phyloP scores from a whole-genome alignment of 1,140 invertebrate species.

The Hyphantria cunea region DNA sequence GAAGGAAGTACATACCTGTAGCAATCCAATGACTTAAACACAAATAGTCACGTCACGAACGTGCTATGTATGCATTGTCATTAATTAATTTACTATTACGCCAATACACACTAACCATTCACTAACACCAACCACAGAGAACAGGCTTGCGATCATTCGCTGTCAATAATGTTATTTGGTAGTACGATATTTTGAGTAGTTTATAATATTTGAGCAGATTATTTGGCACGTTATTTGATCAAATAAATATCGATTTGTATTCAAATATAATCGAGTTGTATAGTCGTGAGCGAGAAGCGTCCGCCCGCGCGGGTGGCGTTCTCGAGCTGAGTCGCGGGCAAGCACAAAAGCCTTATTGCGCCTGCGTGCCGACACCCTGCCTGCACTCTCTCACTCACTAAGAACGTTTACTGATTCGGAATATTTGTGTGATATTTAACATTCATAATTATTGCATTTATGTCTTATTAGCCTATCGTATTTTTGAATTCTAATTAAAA shows the following conservation, averaged over 20 bases:
- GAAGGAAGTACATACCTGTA: slow-evolving; percentile 15
- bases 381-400: slow-evolving; percentile 38
- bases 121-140: slow-evolving; percentile 55
- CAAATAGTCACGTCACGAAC: slow-evolving; percentile 1
- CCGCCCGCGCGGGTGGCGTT: slow-evolving; percentile 57
- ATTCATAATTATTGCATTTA: no score
- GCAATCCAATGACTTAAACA: slow-evolving; percentile 13
- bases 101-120: slow-evolving; percentile 41
- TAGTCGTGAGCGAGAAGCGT: slow-evolving; percentile 45
- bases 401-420: slow-evolving; percentile 30
- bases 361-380: slow-evolving; percentile 56
- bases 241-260: slow-evolving; percentile 64
- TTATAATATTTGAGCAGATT: slow-evolving; percentile 18
- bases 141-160: slow-evolving; percentile 30
- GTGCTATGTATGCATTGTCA: slow-evolving; percentile 23
- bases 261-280: slow-evolving; percentile 38
- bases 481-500: no score
- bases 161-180: slow-evolving; percentile 29
- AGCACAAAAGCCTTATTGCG: slow-evolving; percentile 55
- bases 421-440: slow-evolving; percentile 3
- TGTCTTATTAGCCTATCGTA: no score
- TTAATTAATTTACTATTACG: slow-evolving; percentile 28
- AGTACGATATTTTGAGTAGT: slow-evolving; percentile 17
- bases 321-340: slow-evolving; percentile 46
- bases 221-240: slow-evolving; percentile 47